Evolutionary conservation across 2,797 vertebrate species (phyloP).

Genomic region (Onychomys leucogaster): DNA sequence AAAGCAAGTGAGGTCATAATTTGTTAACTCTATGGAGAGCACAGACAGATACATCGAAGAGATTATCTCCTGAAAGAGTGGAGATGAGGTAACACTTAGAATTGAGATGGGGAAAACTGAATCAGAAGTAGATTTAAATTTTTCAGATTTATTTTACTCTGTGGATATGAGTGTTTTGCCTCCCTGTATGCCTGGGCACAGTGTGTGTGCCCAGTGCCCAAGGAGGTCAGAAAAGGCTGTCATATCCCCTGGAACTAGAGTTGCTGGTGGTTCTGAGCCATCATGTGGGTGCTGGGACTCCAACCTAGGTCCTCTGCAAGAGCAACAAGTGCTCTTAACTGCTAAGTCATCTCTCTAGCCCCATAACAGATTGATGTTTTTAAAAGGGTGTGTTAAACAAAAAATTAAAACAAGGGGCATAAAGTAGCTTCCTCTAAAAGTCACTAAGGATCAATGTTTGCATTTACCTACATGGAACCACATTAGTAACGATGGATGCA

Average conservation of each 20-base stretch:
- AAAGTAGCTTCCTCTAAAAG: background rate
- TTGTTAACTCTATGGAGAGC: background rate
- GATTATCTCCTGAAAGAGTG: background rate
- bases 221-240: background rate
- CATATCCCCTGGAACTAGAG: background rate
- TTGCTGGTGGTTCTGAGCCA: background rate
- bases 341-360: background rate
- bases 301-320: background rate
- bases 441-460: background rate
- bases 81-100: background rate
- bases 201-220: background rate
- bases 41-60: background rate
- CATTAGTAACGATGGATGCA: background rate
- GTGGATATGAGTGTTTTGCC: background rate
- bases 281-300: background rate
- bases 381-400: background rate
- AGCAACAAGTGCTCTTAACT: background rate
- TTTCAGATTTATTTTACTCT: background rate
- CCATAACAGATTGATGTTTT: background rate
- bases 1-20: background rate
- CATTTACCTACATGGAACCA: background rate
- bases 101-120: background rate
- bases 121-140: background rate
- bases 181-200: background rate
- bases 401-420: slow-evolving; percentile 3